These are phyloP conservation scores for Rhadina sibilatrix DNA, from an alignment of 2,113 vertebrate species.

Conservation along the genomic window DNA sequence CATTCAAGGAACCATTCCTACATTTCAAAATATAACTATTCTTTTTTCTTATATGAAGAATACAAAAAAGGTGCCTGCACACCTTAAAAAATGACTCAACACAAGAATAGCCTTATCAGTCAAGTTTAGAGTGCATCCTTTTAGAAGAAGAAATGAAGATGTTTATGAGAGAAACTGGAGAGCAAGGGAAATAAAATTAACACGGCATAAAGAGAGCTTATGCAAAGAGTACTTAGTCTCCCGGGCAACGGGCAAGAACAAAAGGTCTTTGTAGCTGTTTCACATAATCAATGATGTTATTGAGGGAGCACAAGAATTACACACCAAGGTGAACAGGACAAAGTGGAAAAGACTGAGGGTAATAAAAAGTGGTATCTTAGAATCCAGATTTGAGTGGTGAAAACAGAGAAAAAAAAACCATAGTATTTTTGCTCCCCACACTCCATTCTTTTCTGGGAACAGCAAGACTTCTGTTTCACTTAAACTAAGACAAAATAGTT, in stretches of 20 bases:
- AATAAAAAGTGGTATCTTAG: not conserved
- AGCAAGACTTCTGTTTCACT: not conserved
- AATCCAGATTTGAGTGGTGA: not conserved
- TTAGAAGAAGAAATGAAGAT: not conserved
- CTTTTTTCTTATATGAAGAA: not conserved
- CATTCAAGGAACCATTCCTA: not conserved
- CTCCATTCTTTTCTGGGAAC: not conserved
- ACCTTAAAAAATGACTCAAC: not conserved
- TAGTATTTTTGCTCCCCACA: not conserved
- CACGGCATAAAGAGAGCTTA: not conserved
- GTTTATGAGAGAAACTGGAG: not conserved
- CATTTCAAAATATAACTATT: not conserved
- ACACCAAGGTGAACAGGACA: not conserved
- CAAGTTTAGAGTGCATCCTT: not conserved
- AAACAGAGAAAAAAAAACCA: not conserved
- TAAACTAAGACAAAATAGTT: not conserved
- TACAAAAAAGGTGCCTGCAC: not conserved
- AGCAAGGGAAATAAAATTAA: not conserved
- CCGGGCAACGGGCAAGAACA: not conserved
- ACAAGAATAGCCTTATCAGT: not conserved
- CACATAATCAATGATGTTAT: not conserved
- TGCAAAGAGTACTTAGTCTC: not conserved
- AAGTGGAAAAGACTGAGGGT: not conserved
- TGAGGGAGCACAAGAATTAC: not conserved
- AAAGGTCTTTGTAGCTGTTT: not conserved